These are phyloP conservation scores for Augochlora pura DNA, from an alignment of 1,140 invertebrate species.

Conservation along the genomic window DNA sequence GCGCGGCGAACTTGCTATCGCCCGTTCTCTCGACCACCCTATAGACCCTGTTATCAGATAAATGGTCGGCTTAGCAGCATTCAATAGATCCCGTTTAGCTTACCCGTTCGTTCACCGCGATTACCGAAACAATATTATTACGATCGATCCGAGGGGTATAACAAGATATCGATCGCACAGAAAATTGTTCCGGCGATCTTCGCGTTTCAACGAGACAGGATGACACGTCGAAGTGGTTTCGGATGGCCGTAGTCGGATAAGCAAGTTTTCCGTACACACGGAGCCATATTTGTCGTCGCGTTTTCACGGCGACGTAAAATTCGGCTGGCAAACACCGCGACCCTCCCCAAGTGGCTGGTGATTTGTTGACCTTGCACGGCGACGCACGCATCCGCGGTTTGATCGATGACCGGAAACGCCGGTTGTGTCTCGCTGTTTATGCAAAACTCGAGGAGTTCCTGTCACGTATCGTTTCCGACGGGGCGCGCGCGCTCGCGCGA, in stretches of 20 bases:
- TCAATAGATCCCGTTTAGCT: neutral
- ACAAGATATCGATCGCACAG: too few relatives aligned
- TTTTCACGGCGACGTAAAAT: neutral
- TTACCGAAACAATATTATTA: too few relatives aligned
- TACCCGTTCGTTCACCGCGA: too few relatives aligned
- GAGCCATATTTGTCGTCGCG: conserved; percentile 20
- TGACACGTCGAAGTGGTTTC: too few relatives aligned
- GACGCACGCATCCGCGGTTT: conserved; percentile 21
- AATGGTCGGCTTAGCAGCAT: neutral
- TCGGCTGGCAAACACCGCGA: conserved; percentile 4
- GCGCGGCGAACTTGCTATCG: too few relatives aligned
- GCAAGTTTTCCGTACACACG: neutral
- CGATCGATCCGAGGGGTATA: too few relatives aligned
- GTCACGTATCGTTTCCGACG: neutral
- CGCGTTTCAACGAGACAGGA: too few relatives aligned
- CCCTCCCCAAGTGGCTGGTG: conserved; percentile 44
- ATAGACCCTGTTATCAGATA: neutral
- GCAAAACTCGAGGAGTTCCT: conserved; percentile 28
- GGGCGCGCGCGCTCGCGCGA: too few relatives aligned
- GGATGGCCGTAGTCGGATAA: too few relatives aligned
- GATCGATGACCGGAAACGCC: conserved; percentile 42
- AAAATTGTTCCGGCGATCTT: too few relatives aligned
- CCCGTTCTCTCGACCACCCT: neutral
- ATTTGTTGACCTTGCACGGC: conserved; percentile 44
- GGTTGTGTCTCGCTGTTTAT: conserved; percentile 37